phyloP scores from a whole-genome alignment of 1,140 invertebrate species.

The Megathymus violae region DNA sequence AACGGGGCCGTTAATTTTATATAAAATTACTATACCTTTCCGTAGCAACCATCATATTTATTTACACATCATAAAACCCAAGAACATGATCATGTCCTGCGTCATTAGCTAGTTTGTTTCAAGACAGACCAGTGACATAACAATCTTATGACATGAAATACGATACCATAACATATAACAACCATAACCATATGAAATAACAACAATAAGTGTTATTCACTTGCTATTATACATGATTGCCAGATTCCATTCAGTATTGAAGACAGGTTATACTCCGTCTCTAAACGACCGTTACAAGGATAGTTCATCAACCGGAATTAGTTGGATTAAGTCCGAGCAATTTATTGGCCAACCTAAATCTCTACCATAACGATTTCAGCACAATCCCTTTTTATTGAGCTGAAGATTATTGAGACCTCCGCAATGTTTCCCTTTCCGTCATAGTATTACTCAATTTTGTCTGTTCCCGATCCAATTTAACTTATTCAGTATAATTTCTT shows the following conservation, averaged over 20 bases:
- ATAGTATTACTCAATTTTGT: slow-evolving; percentile 18
- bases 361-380: slow-evolving; percentile 23
- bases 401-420: slow-evolving; percentile 18
- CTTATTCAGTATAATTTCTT: slow-evolving; percentile 17
- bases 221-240: no score
- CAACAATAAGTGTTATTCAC: no score
- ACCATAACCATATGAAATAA: no score
- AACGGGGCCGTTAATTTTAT: no score
- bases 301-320: slow-evolving; percentile 24
- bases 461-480: slow-evolving; percentile 14
- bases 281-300: slow-evolving; percentile 4
- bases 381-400: slow-evolving; percentile 30
- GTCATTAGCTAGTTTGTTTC: no score
- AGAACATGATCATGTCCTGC: no score
- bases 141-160: no score
- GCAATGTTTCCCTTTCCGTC: slow-evolving; percentile 19
- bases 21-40: no score
- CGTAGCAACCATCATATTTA: no score
- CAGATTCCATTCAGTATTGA: not conserved
- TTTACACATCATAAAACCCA: no score
- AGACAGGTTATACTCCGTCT: not conserved
- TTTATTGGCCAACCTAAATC: slow-evolving; percentile 25
- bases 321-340: slow-evolving; percentile 23
- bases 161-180: no score
- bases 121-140: no score